Conservation (phyloP, 2,888 invertebrate genomes). For the Diaprepes abbreviatus region DNA sequence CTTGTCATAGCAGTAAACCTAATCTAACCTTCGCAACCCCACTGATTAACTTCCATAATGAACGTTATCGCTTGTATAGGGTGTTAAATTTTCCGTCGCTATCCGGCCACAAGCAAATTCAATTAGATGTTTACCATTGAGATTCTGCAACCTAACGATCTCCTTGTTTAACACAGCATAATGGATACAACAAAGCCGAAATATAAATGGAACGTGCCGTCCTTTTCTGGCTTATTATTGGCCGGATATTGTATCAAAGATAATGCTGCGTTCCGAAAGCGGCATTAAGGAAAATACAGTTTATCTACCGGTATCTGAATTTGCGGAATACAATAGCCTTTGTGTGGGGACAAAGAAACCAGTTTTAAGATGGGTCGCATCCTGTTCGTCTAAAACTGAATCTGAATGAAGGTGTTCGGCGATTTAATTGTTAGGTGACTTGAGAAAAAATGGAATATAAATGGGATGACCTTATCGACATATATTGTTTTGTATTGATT, state of each 20-base stretch:
- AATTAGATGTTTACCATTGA: slow-evolving; percentile 35
- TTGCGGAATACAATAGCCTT: not conserved
- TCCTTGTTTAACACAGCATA: slow-evolving; percentile 31
- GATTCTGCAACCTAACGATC: slow-evolving; percentile 24
- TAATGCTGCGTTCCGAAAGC: not conserved
- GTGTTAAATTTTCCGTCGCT: slow-evolving; percentile 38
- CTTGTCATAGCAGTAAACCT: slow-evolving; percentile 9
- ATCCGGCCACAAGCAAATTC: slow-evolving; percentile 40
- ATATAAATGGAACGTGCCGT: slow-evolving; percentile 10
- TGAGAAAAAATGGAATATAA: no score
- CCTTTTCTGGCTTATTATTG: slow-evolving; percentile 13
- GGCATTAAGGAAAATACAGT: not conserved
- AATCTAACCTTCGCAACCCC: slow-evolving; percentile 21
- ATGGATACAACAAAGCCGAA: slow-evolving; percentile 17
- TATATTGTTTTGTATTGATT: no score
- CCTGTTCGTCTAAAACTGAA: not conserved
- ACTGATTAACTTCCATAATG: slow-evolving; percentile 36
- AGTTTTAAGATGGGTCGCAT: not conserved
- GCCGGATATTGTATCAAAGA: not conserved
- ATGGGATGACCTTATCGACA: no score
- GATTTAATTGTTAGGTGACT: not conserved
- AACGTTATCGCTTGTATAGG: slow-evolving; percentile 35
- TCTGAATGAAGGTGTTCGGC: not conserved
- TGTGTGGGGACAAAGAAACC: not conserved
- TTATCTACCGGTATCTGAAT: not conserved